Evolutionary conservation across 2,797 vertebrate genomes (phyloP).

Genomic region (Catamblyrhynchus diadema): DNA sequence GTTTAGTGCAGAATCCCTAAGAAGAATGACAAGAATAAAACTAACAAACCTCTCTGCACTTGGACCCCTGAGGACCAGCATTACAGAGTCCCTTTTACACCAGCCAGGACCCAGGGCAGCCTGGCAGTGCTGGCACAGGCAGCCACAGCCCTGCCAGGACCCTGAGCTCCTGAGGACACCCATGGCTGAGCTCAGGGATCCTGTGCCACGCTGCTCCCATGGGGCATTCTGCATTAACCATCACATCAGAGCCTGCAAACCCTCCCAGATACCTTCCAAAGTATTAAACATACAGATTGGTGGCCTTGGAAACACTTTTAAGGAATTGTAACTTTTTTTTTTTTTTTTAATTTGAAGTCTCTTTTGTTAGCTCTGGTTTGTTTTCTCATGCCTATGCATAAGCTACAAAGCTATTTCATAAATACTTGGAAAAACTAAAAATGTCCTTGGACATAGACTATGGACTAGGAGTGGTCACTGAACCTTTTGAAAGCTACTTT

Average conservation of each 20-base stretch:
- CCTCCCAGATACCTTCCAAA: background rate
- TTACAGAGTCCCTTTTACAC: background rate
- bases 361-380: background rate
- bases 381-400: background rate
- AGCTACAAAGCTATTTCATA: slow-evolving; percentile 14
- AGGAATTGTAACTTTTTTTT: background rate
- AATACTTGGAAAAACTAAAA: slow-evolving; percentile 17
- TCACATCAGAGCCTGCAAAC: background rate
- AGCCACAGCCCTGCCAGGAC: background rate
- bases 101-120: background rate
- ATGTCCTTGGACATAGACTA: background rate
- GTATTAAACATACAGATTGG: background rate
- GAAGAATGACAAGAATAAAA: background rate
- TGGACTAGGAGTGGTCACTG: background rate
- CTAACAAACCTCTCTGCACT: background rate
- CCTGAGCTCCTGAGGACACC: background rate
- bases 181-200: fast-evolving
- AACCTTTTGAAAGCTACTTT: slow-evolving; percentile 27
- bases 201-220: background rate
- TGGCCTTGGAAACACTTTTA: background rate
- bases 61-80: background rate
- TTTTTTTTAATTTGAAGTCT: background rate
- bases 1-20: background rate
- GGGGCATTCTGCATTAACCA: background rate
- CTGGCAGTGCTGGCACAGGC: background rate